Conservation (phyloP, 2,888 invertebrate genomes). For the Harpagoxenus sublaevis region DNA sequence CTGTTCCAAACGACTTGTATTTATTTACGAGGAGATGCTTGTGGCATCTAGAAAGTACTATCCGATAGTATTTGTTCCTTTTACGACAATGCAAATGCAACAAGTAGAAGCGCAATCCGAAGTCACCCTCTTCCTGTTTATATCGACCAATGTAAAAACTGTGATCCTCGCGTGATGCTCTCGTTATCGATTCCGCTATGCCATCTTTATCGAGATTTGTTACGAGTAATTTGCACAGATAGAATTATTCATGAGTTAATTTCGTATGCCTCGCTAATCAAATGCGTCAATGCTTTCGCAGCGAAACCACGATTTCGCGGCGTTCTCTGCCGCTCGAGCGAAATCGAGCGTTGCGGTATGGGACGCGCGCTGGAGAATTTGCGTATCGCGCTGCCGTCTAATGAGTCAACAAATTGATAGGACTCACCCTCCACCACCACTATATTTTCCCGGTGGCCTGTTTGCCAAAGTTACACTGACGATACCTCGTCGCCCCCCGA, state of each 20-base stretch:
- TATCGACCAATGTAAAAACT: neutral
- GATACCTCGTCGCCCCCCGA: neutral
- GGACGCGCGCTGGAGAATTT: conserved; percentile 22
- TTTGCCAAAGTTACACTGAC: conserved; percentile 41
- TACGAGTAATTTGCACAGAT: conserved; percentile 47
- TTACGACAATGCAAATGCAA: conserved; percentile 12
- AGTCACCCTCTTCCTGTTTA: neutral
- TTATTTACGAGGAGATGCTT: neutral
- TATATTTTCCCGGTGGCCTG: conserved; percentile 28
- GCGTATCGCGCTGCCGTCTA: conserved; percentile 15
- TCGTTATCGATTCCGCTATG: conserved; percentile 39
- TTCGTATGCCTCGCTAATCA: conserved; percentile 42
- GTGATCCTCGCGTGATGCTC: neutral
- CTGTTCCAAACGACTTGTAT: neutral
- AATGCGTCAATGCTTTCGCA: conserved; percentile 34
- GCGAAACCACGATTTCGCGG: conserved; percentile 16
- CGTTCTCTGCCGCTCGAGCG: neutral
- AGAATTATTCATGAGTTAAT: conserved; percentile 54
- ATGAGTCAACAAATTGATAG: conserved; percentile 50
- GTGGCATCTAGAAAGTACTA: neutral
- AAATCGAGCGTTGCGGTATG: neutral
- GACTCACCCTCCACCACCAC: neutral
- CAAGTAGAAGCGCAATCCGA: conserved; percentile 27
- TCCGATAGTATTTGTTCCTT: neutral
- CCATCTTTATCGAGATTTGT: conserved; percentile 41